phyloP scores from a whole-genome alignment of 2,888 invertebrate genomes.

The Calliopum simillimum region DNA sequence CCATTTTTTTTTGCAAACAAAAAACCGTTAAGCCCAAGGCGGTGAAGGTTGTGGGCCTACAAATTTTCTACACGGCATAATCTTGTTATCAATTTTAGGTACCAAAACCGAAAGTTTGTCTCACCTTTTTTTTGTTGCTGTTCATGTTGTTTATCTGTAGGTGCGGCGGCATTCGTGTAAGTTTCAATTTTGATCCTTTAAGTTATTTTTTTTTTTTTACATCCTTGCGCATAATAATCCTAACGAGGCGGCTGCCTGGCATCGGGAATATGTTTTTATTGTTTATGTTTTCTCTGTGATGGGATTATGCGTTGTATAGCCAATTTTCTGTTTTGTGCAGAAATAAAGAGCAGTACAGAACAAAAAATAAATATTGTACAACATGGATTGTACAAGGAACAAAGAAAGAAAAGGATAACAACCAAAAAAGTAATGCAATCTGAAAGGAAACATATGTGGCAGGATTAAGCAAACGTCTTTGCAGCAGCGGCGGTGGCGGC shows the following conservation, averaged over 20 bases:
- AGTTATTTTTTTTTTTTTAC: conserved; percentile 18
- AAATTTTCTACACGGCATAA: no score
- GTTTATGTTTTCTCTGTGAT: conserved; percentile 16
- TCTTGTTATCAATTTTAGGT: no score
- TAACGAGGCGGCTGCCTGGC: conserved; percentile 5
- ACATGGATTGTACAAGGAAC: not conserved
- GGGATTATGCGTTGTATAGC: conserved; percentile 21
- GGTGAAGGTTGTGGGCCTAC: no score
- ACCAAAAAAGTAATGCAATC: conserved; percentile 20
- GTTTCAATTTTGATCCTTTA: conserved; percentile 27
- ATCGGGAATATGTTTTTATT: conserved; percentile 8
- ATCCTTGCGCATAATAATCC: not conserved
- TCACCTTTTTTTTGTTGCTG: not conserved
- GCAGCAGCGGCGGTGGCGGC: conserved; percentile 19
- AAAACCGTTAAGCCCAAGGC: not conserved
- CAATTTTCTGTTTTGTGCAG: conserved; percentile 11
- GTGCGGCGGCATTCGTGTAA: conserved; percentile 24
- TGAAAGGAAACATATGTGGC: conserved; percentile 11
- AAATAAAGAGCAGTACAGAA: not conserved
- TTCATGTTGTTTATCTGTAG: conserved; percentile 12
- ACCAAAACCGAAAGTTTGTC: no score
- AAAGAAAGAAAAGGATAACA: conserved; percentile 27
- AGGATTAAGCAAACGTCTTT: conserved; percentile 14
- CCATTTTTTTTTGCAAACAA: not conserved
- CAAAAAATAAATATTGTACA: conserved; percentile 9